Evolutionary conservation across 2,113 vertebrate genomes (phyloP), one percentile per base, ranked within the genome.

Genomic region (Pimephales promelas): DNA sequence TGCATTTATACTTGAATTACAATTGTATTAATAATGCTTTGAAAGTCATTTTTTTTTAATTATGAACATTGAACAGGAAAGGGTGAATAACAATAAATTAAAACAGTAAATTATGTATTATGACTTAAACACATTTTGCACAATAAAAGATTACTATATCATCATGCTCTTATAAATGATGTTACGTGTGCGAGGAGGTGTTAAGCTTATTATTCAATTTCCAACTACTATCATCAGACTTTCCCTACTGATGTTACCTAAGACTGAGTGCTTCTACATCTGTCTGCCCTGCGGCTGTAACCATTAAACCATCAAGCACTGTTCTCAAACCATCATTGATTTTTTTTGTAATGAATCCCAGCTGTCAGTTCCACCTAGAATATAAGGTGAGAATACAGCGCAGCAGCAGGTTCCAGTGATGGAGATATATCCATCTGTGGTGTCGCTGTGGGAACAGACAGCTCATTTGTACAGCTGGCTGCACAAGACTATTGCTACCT

Each of bases 291-390:
- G 40, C 16, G 45, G 20, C 20, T 79, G 40, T 79, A 71, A 59
- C 74, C 68, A 59, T 85, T 74, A 85, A 79, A 54, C 66, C 54
- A 5, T 77, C 64, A 70, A 85, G 36, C 47, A 57, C 57, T 79
- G 61, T 74, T 71, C 70, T 72, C 36, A 49, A 45, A 18, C 22
- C 20, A 61, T 49, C 22, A 64, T 84, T 28, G 18, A 68, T 54
- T 66, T 84, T 66, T 84, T 82, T 45, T 82, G 79, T 84, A 82
- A 26, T 72, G 43, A 31, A 64, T 24, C 66, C 57, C 71, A 70
- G 57, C 71, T 61, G 85, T 40, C 73, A 56, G 45, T 45, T 81
- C 7, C 62, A 79, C 36, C 6, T 73, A 10, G 28, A 62, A 8
- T 31, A 71, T 20, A 18, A 66, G 43, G 56, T 66, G 43, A 57